Evolutionary conservation across 2,888 invertebrate species (phyloP).

Genomic region (Synanthedon vespiformis): DNA sequence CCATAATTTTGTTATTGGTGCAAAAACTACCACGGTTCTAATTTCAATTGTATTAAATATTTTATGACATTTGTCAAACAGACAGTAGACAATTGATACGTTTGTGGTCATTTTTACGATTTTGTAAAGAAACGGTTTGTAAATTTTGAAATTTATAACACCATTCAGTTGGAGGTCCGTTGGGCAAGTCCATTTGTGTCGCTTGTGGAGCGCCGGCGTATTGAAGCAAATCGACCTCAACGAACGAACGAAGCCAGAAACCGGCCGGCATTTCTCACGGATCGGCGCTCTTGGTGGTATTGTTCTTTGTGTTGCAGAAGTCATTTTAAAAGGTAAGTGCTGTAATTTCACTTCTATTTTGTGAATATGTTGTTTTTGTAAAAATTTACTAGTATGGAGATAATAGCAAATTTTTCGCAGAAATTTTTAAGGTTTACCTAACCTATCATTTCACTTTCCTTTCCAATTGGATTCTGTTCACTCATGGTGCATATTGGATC

Average conservation of each 20-base stretch:
- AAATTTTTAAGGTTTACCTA: too few species aligned
- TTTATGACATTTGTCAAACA: conserved; percentile 30
- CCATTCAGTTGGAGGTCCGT: conserved; percentile 43
- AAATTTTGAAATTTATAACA: conserved; percentile 19
- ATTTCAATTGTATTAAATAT: conserved; percentile 35
- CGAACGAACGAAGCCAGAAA: conserved; percentile 39
- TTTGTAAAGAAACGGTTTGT: conserved; percentile 1
- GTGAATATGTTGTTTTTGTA: too few species aligned
- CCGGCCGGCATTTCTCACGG: conserved; percentile 61
- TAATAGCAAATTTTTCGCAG: too few species aligned
- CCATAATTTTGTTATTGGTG: conserved; percentile 23
- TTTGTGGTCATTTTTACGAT: conserved; percentile 22
- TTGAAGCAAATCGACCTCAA: conserved; percentile 55
- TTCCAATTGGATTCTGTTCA: too few species aligned
- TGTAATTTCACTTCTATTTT: too few species aligned
- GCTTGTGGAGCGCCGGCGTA: conserved; percentile 46
- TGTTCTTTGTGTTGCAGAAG: conserved; percentile 26
- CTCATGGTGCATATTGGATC: too few species aligned
- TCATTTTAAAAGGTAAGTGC: conserved; percentile 33
- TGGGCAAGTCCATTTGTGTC: conserved; percentile 41
- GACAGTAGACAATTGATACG: conserved; percentile 17
- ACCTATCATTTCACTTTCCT: too few species aligned
- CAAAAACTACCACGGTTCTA: conserved; percentile 35
- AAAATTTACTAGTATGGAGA: too few species aligned
- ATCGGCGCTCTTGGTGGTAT: conserved; percentile 39